Evolutionary conservation across 2,113 vertebrate genomes (phyloP).

Genomic region (Pica pica): DNA sequence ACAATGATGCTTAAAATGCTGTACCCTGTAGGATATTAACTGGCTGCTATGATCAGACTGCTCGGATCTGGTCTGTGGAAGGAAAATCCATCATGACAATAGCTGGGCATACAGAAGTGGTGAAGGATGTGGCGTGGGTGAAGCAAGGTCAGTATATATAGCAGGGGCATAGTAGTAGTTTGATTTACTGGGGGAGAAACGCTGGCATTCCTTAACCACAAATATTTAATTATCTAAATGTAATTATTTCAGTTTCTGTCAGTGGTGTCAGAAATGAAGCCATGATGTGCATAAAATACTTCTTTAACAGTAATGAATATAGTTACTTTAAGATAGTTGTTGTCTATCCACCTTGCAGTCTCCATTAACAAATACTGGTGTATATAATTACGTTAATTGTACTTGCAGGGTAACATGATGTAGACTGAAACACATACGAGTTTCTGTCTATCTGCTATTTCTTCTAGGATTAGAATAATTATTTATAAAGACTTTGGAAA

Average conservation of each 20-base stretch:
- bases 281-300: not conserved
- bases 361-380: not conserved
- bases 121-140: conserved; percentile 95
- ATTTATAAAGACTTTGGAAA: not conserved
- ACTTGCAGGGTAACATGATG: not conserved
- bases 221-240: not conserved
- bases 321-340: not conserved
- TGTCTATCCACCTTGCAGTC: not conserved
- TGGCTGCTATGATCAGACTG: conserved; percentile 93
- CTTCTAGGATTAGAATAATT: not conserved
- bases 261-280: not conserved
- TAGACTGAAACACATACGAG: fast-evolving
- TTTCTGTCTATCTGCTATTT: not conserved
- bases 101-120: conserved; percentile 89
- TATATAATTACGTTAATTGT: not conserved
- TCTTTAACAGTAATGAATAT: not conserved
- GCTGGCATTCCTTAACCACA: not conserved
- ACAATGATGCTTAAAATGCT: not conserved
- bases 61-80: conserved; percentile 91
- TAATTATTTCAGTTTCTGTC: not conserved
- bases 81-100: conserved; percentile 87
- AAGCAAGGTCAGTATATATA: conserved; percentile 82
- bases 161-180: not conserved
- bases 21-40: conserved; percentile 86
- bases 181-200: not conserved